A percentile compares a stretch with the other conserved stretches of the same genome.
phyloP scores from a whole-genome alignment of 2,888 invertebrate genomes.

The Lysandra coridon region DNA sequence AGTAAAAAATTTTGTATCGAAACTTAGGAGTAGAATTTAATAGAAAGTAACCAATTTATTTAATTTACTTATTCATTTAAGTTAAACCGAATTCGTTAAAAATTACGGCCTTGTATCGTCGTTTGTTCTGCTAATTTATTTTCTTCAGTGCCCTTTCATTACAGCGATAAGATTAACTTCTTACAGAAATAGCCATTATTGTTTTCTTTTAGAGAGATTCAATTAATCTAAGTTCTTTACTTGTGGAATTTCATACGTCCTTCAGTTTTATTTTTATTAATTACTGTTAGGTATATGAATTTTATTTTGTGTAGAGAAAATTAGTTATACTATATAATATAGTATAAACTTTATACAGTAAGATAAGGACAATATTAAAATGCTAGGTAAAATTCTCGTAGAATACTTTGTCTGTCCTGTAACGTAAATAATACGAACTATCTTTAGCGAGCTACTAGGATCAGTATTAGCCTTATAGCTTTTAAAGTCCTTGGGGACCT shows the following conservation, averaged over 20 bases:
- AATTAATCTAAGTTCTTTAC: not conserved
- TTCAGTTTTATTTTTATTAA: not conserved
- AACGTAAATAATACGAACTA: too few relatives aligned
- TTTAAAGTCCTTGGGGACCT: too few relatives aligned
- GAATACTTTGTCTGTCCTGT: too few relatives aligned
- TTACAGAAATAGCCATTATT: constrained; percentile 16
- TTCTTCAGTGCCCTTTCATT: constrained; percentile 30
- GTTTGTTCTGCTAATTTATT: constrained; percentile 32
- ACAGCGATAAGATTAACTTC: constrained; percentile 29
- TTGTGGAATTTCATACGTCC: not conserved
- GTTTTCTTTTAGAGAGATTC: constrained; percentile 11
- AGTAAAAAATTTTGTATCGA: too few relatives aligned
- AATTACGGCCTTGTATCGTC: constrained; percentile 13
- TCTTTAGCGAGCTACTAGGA: too few relatives aligned
- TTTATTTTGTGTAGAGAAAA: too few relatives aligned
- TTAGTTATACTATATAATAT: too few relatives aligned
- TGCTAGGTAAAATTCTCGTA: too few relatives aligned
- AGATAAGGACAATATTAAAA: too few relatives aligned
- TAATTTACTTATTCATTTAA: not conserved
- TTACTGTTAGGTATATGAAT: too few relatives aligned
- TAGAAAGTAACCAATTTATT: not conserved
- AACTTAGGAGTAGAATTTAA: not conserved
- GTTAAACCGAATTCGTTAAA: not conserved
- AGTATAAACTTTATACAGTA: too few relatives aligned
- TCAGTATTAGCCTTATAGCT: too few relatives aligned